Conservation (phyloP, 2,888 invertebrate genomes). For the Temnothorax unifasciatus region DNA sequence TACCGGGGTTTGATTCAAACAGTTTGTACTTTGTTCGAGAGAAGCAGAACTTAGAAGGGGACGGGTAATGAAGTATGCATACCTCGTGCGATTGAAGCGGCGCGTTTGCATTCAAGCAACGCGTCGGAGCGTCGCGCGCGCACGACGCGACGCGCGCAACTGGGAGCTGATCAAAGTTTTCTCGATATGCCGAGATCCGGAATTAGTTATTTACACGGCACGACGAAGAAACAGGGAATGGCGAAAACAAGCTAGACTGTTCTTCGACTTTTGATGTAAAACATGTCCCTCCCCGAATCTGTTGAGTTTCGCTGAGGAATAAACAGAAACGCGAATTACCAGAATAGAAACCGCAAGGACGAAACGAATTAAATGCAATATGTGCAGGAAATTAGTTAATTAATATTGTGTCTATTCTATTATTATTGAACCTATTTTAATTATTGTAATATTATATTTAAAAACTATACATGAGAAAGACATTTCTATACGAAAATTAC, state of each 20-base stretch:
- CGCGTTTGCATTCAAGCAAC: slow-evolving; percentile 50
- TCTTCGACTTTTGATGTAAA: slow-evolving; percentile 38
- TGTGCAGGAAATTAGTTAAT: neutral
- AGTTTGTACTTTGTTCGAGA: slow-evolving; percentile 50
- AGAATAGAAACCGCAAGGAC: neutral
- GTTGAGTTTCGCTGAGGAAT: neutral
- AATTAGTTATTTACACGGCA: slow-evolving; percentile 82
- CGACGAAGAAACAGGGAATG: slow-evolving; percentile 60
- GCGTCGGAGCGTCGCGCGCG: slow-evolving; percentile 50
- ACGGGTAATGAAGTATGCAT: slow-evolving; percentile 77
- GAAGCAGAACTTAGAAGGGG: slow-evolving; percentile 66
- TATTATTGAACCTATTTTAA: neutral
- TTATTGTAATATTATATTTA: neutral
- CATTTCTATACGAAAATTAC: neutral
- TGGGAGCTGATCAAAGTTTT: slow-evolving; percentile 83
- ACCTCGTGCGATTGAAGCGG: slow-evolving; percentile 64
- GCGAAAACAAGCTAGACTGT: slow-evolving; percentile 29
- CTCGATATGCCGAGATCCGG: slow-evolving; percentile 81
- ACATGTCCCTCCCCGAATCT: slow-evolving; percentile 28
- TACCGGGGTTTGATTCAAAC: slow-evolving; percentile 44
- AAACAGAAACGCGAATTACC: slow-evolving; percentile 12
- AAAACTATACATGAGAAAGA: neutral
- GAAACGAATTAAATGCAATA: neutral
- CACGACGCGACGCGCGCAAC: slow-evolving; percentile 45
- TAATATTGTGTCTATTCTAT: neutral